phyloP scores from a whole-genome alignment of 30 jellyfish, hydroid and myxozoan species.

The Catostylus mosaicus region DNA sequence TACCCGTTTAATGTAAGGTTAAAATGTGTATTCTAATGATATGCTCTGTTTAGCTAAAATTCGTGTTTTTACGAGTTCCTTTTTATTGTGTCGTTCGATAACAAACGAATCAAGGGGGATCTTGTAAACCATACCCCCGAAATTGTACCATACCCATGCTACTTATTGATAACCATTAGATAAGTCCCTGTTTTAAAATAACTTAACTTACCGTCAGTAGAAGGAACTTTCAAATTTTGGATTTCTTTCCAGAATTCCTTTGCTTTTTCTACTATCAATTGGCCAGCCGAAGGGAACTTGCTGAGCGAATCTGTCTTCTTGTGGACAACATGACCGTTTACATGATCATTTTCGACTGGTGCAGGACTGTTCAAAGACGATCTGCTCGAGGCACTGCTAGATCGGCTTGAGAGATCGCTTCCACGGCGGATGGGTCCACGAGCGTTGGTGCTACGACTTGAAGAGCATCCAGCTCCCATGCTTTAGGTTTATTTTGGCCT shows the following conservation, averaged over 20 bases:
- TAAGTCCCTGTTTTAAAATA: too few relatives aligned
- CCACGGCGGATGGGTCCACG: neutral
- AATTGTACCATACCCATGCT: too few relatives aligned
- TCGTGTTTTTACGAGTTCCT: too few relatives aligned
- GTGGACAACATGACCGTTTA: too few relatives aligned
- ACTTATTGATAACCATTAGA: too few relatives aligned
- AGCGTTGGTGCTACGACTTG: neutral
- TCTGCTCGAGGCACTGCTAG: neutral
- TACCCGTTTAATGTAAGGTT: too few relatives aligned
- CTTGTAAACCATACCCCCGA: too few relatives aligned
- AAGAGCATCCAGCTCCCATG: conserved; percentile 3
- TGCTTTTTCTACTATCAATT: conserved; percentile 17
- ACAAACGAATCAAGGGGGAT: too few relatives aligned
- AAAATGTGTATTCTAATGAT: too few relatives aligned
- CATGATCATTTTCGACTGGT: neutral
- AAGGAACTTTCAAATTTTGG: neutral
- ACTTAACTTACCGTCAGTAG: conserved; percentile 19
- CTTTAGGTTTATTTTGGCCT: neutral
- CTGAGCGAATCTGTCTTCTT: neutral
- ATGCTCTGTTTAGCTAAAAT: too few relatives aligned
- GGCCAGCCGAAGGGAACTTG: conserved; percentile 1
- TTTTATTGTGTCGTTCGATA: too few relatives aligned
- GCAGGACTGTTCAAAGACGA: neutral
- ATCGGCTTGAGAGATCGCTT: neutral
- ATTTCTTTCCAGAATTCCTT: conserved; percentile 18